A percentile compares a stretch with the other conserved stretches of the same genome.
Conservation (phyloP, 2,797 vertebrate genomes). For the Parauchenoglanis ngamensis region DNA sequence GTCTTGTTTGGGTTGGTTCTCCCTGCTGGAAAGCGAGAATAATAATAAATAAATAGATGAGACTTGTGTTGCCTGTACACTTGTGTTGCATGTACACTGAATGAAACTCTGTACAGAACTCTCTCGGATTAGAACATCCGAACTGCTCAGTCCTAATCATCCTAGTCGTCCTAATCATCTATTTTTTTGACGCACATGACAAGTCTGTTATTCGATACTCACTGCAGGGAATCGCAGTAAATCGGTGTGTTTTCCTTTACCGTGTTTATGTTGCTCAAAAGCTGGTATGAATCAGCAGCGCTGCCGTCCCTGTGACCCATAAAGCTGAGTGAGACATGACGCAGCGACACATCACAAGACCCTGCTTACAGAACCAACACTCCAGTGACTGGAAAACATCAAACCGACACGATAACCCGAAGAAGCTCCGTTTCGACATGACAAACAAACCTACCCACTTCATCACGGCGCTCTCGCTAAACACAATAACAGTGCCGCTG, state of each 20-base stretch:
- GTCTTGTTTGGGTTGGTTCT: neutral
- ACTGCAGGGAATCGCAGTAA: constrained; percentile 15
- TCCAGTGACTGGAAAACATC: neutral
- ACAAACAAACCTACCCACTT: constrained; percentile 18
- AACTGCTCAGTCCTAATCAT: neutral
- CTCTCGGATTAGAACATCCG: neutral
- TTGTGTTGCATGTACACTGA: too few species aligned
- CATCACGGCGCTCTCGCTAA: constrained; percentile 17
- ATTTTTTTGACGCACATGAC: neutral
- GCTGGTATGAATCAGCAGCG: constrained; percentile 50
- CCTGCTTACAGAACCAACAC: constrained; percentile 8
- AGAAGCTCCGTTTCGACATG: neutral
- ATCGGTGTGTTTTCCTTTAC: neutral
- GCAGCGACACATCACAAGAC: constrained; percentile 25
- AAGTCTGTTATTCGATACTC: constrained; percentile 42
- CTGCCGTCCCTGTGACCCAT: constrained; percentile 49
- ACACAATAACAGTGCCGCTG: neutral
- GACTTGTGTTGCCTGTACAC: too few species aligned
- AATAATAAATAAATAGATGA: neutral
- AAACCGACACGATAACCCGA: constrained; percentile 12
- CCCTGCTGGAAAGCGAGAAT: neutral
- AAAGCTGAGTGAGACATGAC: constrained; percentile 33
- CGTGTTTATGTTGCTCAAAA: constrained; percentile 26
- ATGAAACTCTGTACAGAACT: too few species aligned
- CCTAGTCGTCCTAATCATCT: neutral